Evolutionary conservation across 2,888 invertebrate genomes (phyloP).

Genomic region (Scrobipalpa atriplicella): DNA sequence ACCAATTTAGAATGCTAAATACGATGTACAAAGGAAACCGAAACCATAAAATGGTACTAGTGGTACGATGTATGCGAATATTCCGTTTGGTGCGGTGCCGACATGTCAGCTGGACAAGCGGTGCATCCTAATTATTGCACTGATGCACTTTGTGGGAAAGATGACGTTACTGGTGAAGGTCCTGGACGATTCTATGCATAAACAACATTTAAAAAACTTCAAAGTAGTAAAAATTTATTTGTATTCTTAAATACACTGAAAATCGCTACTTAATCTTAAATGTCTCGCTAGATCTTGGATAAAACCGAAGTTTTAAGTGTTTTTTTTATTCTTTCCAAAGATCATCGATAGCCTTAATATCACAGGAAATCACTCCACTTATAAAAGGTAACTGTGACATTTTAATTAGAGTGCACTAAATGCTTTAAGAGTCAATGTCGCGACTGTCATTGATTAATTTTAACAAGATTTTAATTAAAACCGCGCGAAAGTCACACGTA

Average conservation of each 20-base stretch:
- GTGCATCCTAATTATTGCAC: conserved; percentile 75
- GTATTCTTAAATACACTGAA: too few species aligned
- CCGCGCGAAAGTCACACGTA: conserved; percentile 19
- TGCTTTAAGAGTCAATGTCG: conserved; percentile 24
- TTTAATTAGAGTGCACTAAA: conserved; percentile 30
- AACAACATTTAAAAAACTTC: too few species aligned
- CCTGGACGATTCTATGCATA: conserved; percentile 14
- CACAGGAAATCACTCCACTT: background rate
- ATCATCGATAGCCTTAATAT: background rate
- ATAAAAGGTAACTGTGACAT: background rate
- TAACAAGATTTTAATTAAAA: conserved; percentile 27
- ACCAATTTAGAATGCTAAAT: conserved; percentile 79
- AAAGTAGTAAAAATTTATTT: too few species aligned
- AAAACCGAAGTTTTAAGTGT: background rate
- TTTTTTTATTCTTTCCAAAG: background rate
- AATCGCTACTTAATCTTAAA: too few species aligned
- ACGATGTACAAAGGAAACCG: conserved; percentile 74
- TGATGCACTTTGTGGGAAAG: conserved; percentile 71
- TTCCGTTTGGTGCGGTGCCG: conserved; percentile 74
- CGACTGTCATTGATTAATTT: conserved; percentile 29
- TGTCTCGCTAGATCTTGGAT: too few species aligned
- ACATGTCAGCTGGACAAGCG: conserved; percentile 59
- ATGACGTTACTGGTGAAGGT: conserved; percentile 38
- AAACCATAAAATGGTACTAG: conserved; percentile 79
- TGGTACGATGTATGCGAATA: conserved; percentile 80